phyloP scores from a whole-genome alignment of 2,113 vertebrate species.

The Poeciliopsis occidentalis region DNA sequence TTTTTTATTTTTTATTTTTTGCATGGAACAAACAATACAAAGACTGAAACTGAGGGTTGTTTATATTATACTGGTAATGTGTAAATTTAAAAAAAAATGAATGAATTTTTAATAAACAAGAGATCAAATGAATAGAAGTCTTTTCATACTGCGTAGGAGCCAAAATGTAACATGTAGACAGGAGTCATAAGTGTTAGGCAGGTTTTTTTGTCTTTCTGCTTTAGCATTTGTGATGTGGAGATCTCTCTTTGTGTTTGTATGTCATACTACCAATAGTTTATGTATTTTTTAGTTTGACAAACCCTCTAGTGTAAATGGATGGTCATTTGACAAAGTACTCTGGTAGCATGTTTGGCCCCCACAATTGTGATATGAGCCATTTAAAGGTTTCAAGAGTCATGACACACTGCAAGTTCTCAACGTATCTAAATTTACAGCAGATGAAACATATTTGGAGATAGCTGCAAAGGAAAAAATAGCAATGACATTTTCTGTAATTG shows the following conservation, averaged over 20 bases:
- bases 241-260: background rate
- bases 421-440: too few species aligned
- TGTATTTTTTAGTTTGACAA: background rate
- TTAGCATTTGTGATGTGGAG: background rate
- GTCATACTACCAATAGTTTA: background rate
- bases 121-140: background rate
- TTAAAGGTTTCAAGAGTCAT: too few species aligned
- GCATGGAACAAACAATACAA: slow-evolving; percentile 1
- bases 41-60: background rate
- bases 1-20: background rate
- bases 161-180: background rate
- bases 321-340: too few species aligned
- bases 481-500: background rate
- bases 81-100: background rate
- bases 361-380: too few species aligned
- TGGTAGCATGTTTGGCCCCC: too few species aligned
- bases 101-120: background rate
- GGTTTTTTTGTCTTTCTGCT: background rate
- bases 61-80: background rate
- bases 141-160: background rate
- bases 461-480: background rate
- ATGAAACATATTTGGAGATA: too few species aligned
- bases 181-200: background rate
- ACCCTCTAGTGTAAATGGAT: background rate
- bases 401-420: too few species aligned